These are phyloP conservation scores for Aphelenchoides bicaudatus DNA, from an alignment of 2,888 invertebrate species.

Conservation along the genomic window DNA sequence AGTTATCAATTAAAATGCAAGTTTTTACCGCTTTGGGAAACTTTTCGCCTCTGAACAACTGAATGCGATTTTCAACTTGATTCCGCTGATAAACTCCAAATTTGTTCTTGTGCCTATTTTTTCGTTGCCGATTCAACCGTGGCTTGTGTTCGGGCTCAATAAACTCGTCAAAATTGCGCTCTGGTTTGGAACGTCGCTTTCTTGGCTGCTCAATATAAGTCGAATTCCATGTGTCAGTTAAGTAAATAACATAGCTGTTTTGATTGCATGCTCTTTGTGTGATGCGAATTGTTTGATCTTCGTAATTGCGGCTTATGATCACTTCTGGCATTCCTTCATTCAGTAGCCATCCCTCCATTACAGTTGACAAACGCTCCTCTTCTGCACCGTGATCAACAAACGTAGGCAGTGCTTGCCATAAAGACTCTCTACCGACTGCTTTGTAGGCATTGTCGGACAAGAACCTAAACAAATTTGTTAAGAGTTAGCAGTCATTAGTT, in stretches of 20 bases:
- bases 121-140: not conserved
- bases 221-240: slow-evolving; percentile 23
- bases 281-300: slow-evolving; percentile 45
- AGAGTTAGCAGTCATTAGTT: slow-evolving; percentile 12
- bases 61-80: not conserved
- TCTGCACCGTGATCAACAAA: slow-evolving; percentile 56
- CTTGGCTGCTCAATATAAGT: too few species aligned
- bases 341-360: slow-evolving; percentile 54
- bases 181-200: too few species aligned
- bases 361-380: slow-evolving; percentile 39
- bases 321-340: slow-evolving; percentile 57
- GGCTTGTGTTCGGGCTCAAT: not conserved
- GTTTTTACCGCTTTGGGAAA: not conserved
- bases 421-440: slow-evolving; percentile 44
- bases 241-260: slow-evolving; percentile 39
- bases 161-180: not conserved
- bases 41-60: not conserved
- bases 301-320: slow-evolving; percentile 49
- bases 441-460: slow-evolving; percentile 46
- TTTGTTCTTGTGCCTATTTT: too few species aligned
- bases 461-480: slow-evolving; percentile 29
- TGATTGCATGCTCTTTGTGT: slow-evolving; percentile 35
- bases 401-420: slow-evolving; percentile 49
- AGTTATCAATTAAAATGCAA: not conserved
- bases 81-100: not conserved